Percentiles rank a stretch among this genome's conserved stretches.
phyloP scores from a whole-genome alignment of 1,140 invertebrate species.

The Lysiphlebus fabarum region DNA sequence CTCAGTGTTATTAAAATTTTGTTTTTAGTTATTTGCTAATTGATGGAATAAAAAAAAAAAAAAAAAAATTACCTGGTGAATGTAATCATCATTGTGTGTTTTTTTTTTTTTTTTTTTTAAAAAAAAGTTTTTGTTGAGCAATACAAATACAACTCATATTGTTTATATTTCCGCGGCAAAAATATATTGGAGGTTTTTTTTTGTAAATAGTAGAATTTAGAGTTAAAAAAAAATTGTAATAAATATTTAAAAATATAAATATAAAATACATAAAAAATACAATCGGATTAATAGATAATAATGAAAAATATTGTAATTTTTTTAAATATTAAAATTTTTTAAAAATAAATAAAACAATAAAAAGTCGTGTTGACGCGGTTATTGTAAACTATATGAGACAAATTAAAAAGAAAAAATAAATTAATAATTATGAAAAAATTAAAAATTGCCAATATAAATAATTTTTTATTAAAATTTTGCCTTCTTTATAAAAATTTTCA shows the following conservation, averaged over 20 bases:
- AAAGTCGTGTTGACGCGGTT: slow-evolving; percentile 34
- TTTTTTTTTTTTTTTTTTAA: slow-evolving; percentile 33
- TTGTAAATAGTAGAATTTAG: background rate
- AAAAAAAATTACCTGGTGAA: background rate
- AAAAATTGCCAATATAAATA: background rate
- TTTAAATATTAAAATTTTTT: slow-evolving; percentile 2
- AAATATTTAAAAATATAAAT: slow-evolving; percentile 6
- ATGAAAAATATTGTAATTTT: slow-evolving; percentile 4
- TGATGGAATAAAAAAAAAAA: too few species aligned
- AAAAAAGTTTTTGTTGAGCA: slow-evolving; percentile 39
- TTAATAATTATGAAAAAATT: slow-evolving; percentile 7
- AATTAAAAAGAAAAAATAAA: slow-evolving; percentile 26
- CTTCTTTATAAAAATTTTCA: slow-evolving; percentile 25
- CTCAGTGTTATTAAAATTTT: too few species aligned
- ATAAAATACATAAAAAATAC: background rate
- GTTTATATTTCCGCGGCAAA: slow-evolving; percentile 36
- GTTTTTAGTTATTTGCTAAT: too few species aligned
- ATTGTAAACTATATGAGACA: slow-evolving; percentile 28
- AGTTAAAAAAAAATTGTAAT: background rate
- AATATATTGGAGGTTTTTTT: slow-evolving; percentile 7
- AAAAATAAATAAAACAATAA: slow-evolving; percentile 15
- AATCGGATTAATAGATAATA: slow-evolving; percentile 28
- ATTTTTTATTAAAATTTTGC: slow-evolving; percentile 19
- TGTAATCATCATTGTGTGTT: slow-evolving; percentile 35
- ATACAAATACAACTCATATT: slow-evolving; percentile 44